Conservation (phyloP, 2,888 invertebrate genomes). For the Protonemura montana region DNA sequence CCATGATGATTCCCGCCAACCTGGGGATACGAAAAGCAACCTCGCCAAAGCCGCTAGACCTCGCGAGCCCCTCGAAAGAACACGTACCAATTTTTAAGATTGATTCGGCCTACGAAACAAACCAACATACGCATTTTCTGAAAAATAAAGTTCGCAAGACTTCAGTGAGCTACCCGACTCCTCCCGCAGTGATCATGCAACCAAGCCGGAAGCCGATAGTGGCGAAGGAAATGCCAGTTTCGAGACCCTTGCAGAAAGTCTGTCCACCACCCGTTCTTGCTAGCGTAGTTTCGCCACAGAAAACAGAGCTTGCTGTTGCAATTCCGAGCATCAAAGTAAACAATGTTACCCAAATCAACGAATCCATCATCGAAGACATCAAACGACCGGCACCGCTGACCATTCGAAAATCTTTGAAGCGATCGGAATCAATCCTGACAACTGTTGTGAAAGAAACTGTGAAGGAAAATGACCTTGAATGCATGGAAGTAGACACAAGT, state of each 20-base stretch:
- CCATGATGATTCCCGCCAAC: conserved; percentile 57
- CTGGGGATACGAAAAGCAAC: conserved; percentile 24
- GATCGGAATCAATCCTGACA: background rate
- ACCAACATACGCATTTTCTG: background rate
- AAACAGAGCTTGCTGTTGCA: background rate
- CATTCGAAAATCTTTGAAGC: background rate
- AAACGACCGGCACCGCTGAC: background rate
- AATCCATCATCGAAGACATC: background rate
- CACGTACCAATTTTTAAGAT: background rate
- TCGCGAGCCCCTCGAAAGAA: conserved; percentile 56
- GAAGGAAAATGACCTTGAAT: background rate
- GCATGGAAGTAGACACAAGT: background rate
- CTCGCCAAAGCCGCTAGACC: conserved; percentile 53
- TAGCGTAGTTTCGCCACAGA: background rate
- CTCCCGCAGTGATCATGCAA: background rate
- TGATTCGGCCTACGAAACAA: background rate
- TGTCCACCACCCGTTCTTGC: conserved; percentile 26
- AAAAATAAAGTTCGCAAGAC: conserved; percentile 30
- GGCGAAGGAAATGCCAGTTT: background rate
- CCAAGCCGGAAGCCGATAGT: background rate
- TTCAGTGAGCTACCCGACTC: conserved; percentile 18
- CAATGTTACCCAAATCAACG: background rate
- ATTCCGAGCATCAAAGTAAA: conserved; percentile 48
- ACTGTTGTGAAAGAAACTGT: background rate
- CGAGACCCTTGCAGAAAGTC: conserved; percentile 30